Evolutionary conservation across 2,113 vertebrate genomes (phyloP), one percentile per base, ranked within the genome.

Genomic region (Gymnarchus niloticus): DNA sequence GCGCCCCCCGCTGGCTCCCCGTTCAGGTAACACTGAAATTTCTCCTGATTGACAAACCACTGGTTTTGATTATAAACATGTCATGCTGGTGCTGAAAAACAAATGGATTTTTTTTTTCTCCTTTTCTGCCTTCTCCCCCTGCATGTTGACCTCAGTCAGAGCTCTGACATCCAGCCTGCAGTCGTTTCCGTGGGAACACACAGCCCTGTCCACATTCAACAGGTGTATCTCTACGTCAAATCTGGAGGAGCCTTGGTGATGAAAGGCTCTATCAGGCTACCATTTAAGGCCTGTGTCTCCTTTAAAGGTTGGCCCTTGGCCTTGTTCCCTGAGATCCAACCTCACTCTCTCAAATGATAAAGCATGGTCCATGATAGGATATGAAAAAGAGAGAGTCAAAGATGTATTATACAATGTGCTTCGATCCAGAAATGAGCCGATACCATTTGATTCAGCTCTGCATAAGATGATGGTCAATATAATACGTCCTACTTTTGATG

Each of bases 151-250:
- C 57, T 61, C 49, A 51, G 56, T 83, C 83, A 81, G 41, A 52
- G 83, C 73, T 69, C 88, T 48, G 81, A 92, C 92, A 92, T 91
- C 91, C 92, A 90, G 91, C 44, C 17, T 41, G 73, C 6, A 5
- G 28, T 7, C 44, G 2, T 77, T 33, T 14, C 73, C 0, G 7
- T 56, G 21, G 56, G 41, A 83, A 25, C 28, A 41, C 56, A 23
- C 4, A 44, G 33, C 82, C 82, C 54, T 56, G 37, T n/a, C n/a
- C 25, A 56, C 19, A 57, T 51, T 44, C 59, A 17, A 21, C 10
- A 21, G 81, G 37, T 6, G 33, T 48, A 59, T 57, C 82, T 23
- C 17, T 52, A 7, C 5, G 12, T 33, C 9, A 33, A 23, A 69
- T 23, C 12, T 84, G 83, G 44, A 61, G 41, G n/a, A 65, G 82